A percentile compares a stretch with the other conserved stretches of the same genome.
phyloP scores from a whole-genome alignment of 1,140 invertebrate genomes.

The Lanistes nyassanus region DNA sequence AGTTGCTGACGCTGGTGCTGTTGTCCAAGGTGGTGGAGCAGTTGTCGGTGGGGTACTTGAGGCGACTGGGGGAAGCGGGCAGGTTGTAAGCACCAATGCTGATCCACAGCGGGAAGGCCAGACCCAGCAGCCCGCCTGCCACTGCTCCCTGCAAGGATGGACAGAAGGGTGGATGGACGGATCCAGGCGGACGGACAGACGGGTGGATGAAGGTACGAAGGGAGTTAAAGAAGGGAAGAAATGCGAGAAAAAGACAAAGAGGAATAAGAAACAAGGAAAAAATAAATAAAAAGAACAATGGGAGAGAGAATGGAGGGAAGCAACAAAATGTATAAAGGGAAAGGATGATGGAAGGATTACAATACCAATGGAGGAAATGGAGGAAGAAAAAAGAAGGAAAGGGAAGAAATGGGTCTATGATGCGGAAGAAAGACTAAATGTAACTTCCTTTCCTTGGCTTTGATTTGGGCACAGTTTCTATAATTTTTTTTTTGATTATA shows the following conservation, averaged over 20 bases:
- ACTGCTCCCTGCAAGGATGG: constrained; percentile 73
- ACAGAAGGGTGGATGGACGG: not conserved
- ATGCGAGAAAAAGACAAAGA: not conserved
- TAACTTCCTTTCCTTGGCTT: too few species aligned
- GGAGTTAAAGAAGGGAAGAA: not conserved
- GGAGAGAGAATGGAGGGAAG: not conserved
- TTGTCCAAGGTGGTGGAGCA: too few species aligned
- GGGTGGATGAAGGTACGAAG: not conserved
- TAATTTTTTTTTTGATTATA: too few species aligned
- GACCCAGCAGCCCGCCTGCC: constrained; percentile 76
- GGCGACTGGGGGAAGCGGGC: not conserved
- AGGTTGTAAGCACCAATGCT: constrained; percentile 69
- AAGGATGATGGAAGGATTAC: too few species aligned
- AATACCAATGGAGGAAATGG: too few species aligned
- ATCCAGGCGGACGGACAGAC: constrained; percentile 2
- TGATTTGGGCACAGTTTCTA: too few species aligned
- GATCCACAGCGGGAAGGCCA: constrained; percentile 81
- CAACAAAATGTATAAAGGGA: not conserved
- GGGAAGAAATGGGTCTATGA: too few species aligned
- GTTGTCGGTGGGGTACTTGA: constrained; percentile 19
- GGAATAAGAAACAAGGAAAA: not conserved
- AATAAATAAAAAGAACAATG: not conserved
- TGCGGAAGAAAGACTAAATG: too few species aligned
- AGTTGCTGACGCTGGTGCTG: not conserved
- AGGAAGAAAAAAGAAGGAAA: too few species aligned